Evolutionary conservation across 2,797 vertebrate species (phyloP), one percentile per base, ranked within the genome.

Genomic region (Scyliorhinus canicula): DNA sequence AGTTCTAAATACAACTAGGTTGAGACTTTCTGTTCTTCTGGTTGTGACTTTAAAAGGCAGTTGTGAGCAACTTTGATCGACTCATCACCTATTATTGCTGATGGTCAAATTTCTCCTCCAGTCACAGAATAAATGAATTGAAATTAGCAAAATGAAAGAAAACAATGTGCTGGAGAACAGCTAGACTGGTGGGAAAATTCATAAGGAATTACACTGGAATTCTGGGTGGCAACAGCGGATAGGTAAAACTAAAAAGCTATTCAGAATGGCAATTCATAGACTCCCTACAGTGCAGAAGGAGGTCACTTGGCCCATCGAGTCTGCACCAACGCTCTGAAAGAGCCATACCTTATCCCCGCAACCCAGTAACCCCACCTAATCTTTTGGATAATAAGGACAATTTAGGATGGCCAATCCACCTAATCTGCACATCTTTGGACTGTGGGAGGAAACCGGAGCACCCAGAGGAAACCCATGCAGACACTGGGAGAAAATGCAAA

Each of bases 31-130:
- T 1, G n/a, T 93, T 67, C 21, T 40, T 67, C 21, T 93, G 55
- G 7, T 88, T 57, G 26, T 26, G 40, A 40, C 26, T n/a, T 11
- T 0, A 0, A 57, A 21, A 35, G 31, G 3, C 11, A 0, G 0
- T 14, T 5, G 65, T 50, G 3, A 0, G 19, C 6, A 57, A 85
- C 35, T 67, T 50, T 24, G 31, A 74, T 65, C 4, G 0, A 40
- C 28, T 40, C 2, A 9, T 63, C 7, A 40, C n/a, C 35, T 40
- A 63, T 91, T 12, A 24, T 63, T 91, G n/a, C 19, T 65, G n/a
- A 9, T n/a, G 55, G 31, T 91, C 57, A 12, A 26, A 40, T 26
- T 24, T n/a, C 44, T 91, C 14, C n/a, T 40, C 16, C 24, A 6
- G 57, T 90, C 31, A 63, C n/a, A 55, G n/a, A 90, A 60, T 91